These are phyloP conservation scores for Drosophila austrosaltans DNA, from an alignment of 2,888 invertebrate genomes.

Conservation along the genomic window DNA sequence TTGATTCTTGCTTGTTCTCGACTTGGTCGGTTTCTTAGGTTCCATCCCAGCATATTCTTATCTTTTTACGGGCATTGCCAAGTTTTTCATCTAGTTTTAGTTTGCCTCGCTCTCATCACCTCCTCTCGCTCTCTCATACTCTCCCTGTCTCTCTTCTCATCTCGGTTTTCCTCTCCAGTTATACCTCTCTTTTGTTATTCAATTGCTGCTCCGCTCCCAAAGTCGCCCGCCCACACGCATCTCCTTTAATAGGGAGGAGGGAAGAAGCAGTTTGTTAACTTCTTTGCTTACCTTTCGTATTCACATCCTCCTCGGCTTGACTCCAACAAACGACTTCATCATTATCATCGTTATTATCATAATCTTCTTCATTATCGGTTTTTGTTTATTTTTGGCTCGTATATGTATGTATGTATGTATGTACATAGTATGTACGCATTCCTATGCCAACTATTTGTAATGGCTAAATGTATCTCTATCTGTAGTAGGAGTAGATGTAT, in stretches of 20 bases:
- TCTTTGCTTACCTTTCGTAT: constrained; percentile 29
- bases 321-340: constrained; percentile 11
- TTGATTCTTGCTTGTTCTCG: constrained; percentile 34
- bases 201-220: constrained; percentile 45
- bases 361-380: constrained; percentile 33
- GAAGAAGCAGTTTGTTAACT: constrained; percentile 49
- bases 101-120: constrained; percentile 19
- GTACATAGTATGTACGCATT: constrained; percentile 5
- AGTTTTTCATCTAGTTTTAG: constrained; percentile 74
- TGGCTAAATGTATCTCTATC: not conserved
- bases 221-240: constrained; percentile 72
- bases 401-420: not conserved
- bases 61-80: constrained; percentile 66
- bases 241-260: constrained; percentile 35
- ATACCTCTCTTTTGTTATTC: constrained; percentile 6
- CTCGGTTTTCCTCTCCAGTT: not conserved
- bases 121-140: constrained; percentile 2
- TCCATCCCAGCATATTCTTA: constrained; percentile 46
- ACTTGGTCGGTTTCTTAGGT: constrained; percentile 18
- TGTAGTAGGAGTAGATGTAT: not conserved
- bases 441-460: constrained; percentile 20
- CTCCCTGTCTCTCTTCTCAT: not conserved
- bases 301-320: constrained; percentile 23
- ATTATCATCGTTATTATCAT: constrained; percentile 30
- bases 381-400: constrained; percentile 27